These are phyloP conservation scores for Pseudochirops cupreus DNA, from an alignment of 2,797 vertebrate genomes.

Conservation along the genomic window DNA sequence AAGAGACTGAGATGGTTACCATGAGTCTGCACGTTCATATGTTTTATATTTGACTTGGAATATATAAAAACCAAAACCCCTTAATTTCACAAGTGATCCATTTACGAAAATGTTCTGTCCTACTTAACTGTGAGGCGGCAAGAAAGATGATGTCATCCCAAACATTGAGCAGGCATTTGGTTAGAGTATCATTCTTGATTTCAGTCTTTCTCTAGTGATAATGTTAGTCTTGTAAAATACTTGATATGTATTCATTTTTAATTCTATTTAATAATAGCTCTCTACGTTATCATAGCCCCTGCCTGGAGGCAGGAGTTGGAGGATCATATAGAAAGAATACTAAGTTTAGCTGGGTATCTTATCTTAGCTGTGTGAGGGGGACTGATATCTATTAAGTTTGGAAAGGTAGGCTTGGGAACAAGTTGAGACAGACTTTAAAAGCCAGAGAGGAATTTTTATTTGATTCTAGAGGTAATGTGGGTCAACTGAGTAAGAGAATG, in stretches of 20 bases:
- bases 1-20: slow-evolving; percentile 61
- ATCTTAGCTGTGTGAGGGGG: background rate
- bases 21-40: slow-evolving; percentile 23
- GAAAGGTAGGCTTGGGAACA: background rate
- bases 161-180: background rate
- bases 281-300: background rate
- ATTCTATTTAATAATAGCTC: background rate
- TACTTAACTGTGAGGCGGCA: background rate
- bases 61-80: background rate
- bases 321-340: background rate
- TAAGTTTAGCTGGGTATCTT: background rate
- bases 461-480: background rate
- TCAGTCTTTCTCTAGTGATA: background rate
- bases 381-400: background rate
- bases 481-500: background rate
- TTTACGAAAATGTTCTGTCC: slow-evolving; percentile 3
- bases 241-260: background rate
- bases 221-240: background rate
- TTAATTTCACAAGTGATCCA: slow-evolving; percentile 18
- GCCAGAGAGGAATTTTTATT: background rate
- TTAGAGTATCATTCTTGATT: background rate
- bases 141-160: too few relatives aligned
- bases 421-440: background rate
- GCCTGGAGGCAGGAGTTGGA: background rate
- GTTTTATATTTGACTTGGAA: slow-evolving; percentile 58